These are phyloP conservation scores for Rhinophrynus dorsalis DNA, from an alignment of 2,797 vertebrate genomes.

Conservation along the genomic window DNA sequence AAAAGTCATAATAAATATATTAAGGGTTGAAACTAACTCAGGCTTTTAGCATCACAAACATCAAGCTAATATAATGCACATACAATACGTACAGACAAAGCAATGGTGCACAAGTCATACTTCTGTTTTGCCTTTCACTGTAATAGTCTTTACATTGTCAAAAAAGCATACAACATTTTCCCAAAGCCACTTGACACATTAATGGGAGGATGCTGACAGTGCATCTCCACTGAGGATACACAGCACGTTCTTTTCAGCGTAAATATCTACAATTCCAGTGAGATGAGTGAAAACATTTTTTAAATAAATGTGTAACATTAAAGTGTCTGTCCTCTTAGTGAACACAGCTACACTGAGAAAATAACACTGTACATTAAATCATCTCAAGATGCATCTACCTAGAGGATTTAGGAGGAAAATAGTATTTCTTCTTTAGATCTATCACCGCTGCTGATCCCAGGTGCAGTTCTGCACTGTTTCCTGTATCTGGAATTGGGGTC, in stretches of 20 bases:
- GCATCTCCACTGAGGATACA: background rate
- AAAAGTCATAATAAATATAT: too few species aligned
- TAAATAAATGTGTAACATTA: background rate
- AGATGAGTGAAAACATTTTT: background rate
- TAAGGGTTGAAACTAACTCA: too few species aligned
- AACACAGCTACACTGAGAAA: background rate
- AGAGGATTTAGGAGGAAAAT: background rate
- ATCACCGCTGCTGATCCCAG: background rate
- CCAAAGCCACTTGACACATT: background rate
- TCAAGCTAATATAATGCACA: too few species aligned
- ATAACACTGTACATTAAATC: background rate
- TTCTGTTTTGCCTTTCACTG: too few species aligned
- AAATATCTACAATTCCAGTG: background rate
- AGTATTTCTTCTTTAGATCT: background rate
- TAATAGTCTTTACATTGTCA: too few species aligned
- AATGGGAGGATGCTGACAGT: background rate
- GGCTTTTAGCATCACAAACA: too few species aligned
- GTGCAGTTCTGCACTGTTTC: too few species aligned
- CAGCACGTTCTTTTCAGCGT: background rate
- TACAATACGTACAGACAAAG: too few species aligned
- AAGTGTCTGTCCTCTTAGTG: background rate
- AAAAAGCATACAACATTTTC: too few species aligned
- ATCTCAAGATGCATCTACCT: background rate
- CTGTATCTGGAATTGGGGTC: too few species aligned
- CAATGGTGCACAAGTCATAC: too few species aligned